phyloP scores from a whole-genome alignment of 2,797 vertebrate species.

The Peromyscus nudipes region DNA sequence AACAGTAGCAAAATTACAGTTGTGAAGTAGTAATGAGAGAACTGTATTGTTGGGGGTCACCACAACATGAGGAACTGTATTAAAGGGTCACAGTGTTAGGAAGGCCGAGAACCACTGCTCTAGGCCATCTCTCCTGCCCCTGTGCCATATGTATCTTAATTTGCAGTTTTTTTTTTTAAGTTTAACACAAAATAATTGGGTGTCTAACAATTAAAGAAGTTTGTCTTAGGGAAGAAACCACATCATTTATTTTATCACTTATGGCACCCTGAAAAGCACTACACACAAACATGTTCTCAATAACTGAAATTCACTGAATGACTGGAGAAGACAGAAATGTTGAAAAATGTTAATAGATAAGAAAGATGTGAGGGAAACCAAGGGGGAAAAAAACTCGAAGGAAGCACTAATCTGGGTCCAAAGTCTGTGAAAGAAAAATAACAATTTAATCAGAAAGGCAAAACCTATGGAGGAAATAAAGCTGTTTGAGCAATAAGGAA shows the following conservation, averaged over 20 bases:
- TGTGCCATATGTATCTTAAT: background rate
- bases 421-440: conserved; percentile 13
- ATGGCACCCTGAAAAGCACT: background rate
- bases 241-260: background rate
- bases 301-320: background rate
- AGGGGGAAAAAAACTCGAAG: background rate
- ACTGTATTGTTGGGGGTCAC: background rate
- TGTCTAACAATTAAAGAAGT: background rate
- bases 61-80: background rate
- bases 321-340: background rate
- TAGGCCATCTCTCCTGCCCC: background rate
- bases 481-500: background rate
- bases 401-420: background rate
- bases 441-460: background rate
- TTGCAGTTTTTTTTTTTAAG: background rate
- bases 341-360: background rate
- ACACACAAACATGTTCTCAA: background rate
- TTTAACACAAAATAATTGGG: background rate
- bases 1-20: background rate
- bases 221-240: background rate
- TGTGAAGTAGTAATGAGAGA: background rate
- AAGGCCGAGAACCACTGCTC: background rate
- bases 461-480: conserved; percentile 1
- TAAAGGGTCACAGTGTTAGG: background rate
- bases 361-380: background rate